A percentile compares a stretch with the other conserved stretches of the same genome.
These are phyloP conservation scores for Temnothorax rugatulus DNA, from an alignment of 2,888 invertebrate genomes.

Conservation along the genomic window DNA sequence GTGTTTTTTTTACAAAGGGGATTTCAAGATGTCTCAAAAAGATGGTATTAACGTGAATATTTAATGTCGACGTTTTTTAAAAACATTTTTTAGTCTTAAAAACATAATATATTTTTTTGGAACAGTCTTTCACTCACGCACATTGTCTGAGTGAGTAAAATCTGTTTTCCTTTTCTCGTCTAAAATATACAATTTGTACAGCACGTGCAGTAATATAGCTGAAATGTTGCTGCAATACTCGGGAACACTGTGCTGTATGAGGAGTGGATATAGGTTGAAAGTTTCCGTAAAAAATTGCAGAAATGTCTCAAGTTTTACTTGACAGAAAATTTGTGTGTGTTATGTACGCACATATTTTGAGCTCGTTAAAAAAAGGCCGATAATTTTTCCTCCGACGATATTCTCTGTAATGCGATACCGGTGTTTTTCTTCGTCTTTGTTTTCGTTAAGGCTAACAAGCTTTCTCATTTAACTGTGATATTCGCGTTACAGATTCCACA, in stretches of 20 bases:
- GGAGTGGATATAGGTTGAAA: neutral
- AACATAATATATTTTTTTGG: slow-evolving; percentile 3
- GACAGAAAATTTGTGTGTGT: neutral
- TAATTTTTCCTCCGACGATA: neutral
- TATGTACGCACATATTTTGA: neutral
- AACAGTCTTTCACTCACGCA: neutral
- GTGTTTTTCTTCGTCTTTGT: slow-evolving; percentile 2
- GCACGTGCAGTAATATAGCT: neutral
- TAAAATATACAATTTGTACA: neutral
- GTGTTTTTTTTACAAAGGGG: neutral
- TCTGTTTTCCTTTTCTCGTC: neutral
- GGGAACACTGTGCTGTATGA: neutral
- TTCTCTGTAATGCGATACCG: slow-evolving; percentile 14
- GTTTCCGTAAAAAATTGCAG: slow-evolving; percentile 15
- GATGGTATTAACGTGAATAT: neutral
- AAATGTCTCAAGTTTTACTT: neutral
- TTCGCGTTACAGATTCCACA: slow-evolving; percentile 69
- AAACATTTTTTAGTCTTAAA: neutral
- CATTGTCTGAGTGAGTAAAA: neutral
- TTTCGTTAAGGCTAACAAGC: slow-evolving; percentile 63
- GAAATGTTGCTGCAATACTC: neutral
- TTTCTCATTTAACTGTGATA: slow-evolving; percentile 81
- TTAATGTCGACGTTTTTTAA: neutral
- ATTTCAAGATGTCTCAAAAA: neutral
- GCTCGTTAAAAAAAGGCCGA: neutral